phyloP scores from a whole-genome alignment of 1,140 invertebrate genomes.

The Agrypnia vestita region DNA sequence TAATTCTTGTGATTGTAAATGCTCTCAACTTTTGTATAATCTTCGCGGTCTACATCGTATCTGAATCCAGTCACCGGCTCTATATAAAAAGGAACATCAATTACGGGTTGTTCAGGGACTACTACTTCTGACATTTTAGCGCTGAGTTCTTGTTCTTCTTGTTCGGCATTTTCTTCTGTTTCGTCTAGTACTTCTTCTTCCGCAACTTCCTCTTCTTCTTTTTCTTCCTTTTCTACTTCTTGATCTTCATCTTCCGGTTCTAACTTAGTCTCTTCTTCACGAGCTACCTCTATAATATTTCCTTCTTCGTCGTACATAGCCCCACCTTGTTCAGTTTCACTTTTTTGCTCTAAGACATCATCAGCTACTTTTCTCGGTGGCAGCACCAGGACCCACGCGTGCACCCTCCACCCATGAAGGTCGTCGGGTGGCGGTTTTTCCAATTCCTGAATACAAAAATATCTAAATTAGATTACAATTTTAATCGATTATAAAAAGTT shows the following conservation, averaged over 20 bases:
- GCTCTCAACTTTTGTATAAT: constrained; percentile 86
- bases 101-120: constrained; percentile 2
- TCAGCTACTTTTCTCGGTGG: constrained; percentile 65
- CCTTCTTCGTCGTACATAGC: constrained; percentile 8
- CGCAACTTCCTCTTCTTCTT: constrained; percentile 42
- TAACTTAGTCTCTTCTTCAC: neutral
- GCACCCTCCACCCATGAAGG: constrained; percentile 82
- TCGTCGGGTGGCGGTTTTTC: constrained; percentile 81
- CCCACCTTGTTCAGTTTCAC: constrained; percentile 48
- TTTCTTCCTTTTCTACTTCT: constrained; percentile 61
- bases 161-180: constrained; percentile 19
- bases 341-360: neutral
- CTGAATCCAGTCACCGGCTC: constrained; percentile 85
- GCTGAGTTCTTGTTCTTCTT: constrained; percentile 2
- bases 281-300: neutral
- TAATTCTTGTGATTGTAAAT: constrained; percentile 93
- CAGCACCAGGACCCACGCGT: constrained; percentile 87
- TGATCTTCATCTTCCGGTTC: neutral
- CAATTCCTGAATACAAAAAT: constrained; percentile 72
- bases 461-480: no score
- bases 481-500: no score
- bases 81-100: constrained; percentile 79
- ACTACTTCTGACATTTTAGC: constrained; percentile 54
- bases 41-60: constrained; percentile 73
- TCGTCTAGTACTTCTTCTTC: constrained; percentile 7